Evolutionary conservation across 2,797 vertebrate species (phyloP).

Genomic region (Ctenopoma kingsleyae): DNA sequence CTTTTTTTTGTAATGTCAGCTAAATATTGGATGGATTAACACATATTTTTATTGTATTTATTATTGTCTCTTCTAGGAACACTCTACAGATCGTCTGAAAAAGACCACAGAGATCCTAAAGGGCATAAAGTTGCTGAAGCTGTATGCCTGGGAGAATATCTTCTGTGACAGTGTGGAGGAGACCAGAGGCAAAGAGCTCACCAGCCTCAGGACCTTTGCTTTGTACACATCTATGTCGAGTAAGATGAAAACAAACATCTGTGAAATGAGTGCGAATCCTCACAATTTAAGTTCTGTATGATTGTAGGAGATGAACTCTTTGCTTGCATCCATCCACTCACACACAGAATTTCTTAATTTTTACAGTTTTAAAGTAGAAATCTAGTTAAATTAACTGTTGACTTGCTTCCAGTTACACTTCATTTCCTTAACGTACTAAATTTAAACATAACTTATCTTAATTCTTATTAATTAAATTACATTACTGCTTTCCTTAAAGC

Average conservation of each 20-base stretch:
- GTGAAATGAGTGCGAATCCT: background rate
- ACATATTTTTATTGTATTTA: background rate
- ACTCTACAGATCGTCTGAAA: constrained; percentile 96
- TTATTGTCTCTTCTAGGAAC: constrained; percentile 85
- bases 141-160: constrained; percentile 98
- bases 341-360: background rate
- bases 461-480: background rate
- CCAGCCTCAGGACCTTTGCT: constrained; percentile 94
- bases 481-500: background rate
- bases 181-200: constrained; percentile 93
- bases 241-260: constrained; percentile 72
- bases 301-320: background rate
- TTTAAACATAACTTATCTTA: background rate
- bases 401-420: no score
- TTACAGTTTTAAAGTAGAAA: background rate
- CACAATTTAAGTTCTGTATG: background rate
- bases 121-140: constrained; percentile 96
- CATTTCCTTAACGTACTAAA: no score
- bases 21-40: background rate
- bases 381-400: background rate
- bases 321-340: no score
- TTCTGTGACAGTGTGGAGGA: constrained; percentile 96
- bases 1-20: no score
- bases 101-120: constrained; percentile 97
- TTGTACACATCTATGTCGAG: constrained; percentile 97